Conservation (phyloP, 1,140 invertebrate genomes). For the Ostrea edulis region DNA sequence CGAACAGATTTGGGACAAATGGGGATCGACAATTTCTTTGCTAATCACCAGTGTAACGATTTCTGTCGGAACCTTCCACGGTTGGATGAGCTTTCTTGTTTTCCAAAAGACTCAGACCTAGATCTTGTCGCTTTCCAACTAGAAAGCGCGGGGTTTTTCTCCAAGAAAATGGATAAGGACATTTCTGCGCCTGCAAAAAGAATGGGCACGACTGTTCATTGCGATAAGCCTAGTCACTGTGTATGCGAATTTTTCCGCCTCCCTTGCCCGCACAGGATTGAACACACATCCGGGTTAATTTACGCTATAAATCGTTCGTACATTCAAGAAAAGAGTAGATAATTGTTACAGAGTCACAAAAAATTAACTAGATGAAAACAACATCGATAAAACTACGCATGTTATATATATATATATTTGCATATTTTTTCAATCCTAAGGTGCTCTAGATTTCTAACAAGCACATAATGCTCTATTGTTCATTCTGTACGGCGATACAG, state of each 20-base stretch:
- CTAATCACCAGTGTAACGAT: conserved; percentile 58
- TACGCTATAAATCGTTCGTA: conserved; percentile 26
- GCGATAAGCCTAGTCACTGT: conserved; percentile 40
- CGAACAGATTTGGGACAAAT: conserved; percentile 47
- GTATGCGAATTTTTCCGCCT: conserved; percentile 49
- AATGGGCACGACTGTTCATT: conserved; percentile 48
- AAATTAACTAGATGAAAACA: neutral
- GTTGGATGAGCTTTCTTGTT: conserved; percentile 37
- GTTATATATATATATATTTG: neutral
- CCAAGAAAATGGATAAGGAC: conserved; percentile 25
- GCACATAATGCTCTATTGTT: no score
- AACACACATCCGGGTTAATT: conserved; percentile 17
- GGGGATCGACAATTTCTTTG: conserved; percentile 57
- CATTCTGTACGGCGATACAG: no score
- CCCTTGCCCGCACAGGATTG: conserved; percentile 45
- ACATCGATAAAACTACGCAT: neutral
- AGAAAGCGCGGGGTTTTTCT: conserved; percentile 31
- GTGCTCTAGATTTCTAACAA: neutral
- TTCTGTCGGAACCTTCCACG: conserved; percentile 49
- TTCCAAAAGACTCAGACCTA: conserved; percentile 33
- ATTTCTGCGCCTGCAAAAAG: neutral
- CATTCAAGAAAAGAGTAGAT: conserved; percentile 22
- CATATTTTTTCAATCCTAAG: neutral
- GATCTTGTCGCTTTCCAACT: conserved; percentile 50
- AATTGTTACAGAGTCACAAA: neutral